These are phyloP conservation scores for Oscheius sp. DNA, from an alignment of 2,888 invertebrate genomes.

Conservation along the genomic window DNA sequence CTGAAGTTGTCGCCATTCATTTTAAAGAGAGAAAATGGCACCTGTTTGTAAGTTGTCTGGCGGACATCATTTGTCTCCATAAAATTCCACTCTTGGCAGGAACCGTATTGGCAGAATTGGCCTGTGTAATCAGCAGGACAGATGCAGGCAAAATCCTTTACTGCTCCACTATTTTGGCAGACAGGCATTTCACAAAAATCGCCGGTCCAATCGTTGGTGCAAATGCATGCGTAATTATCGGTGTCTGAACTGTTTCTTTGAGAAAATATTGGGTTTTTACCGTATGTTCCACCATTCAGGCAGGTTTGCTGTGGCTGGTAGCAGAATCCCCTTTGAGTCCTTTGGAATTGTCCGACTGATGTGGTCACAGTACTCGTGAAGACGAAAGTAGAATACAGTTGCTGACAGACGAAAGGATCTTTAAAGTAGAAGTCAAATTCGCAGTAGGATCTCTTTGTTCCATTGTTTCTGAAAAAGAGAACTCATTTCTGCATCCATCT, in stretches of 20 bases:
- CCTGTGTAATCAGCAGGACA: slow-evolving; percentile 48
- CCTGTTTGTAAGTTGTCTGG: slow-evolving; percentile 46
- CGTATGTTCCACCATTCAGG: slow-evolving; percentile 49
- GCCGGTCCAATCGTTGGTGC: slow-evolving; percentile 30
- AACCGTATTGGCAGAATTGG: slow-evolving; percentile 46
- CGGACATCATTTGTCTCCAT: slow-evolving; percentile 54
- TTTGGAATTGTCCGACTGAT: not conserved
- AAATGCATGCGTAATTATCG: slow-evolving; percentile 17
- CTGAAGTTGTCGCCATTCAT: not conserved
- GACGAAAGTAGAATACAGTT: slow-evolving; percentile 3
- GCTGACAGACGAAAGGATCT: slow-evolving; percentile 36
- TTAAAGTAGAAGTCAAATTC: slow-evolving; percentile 41
- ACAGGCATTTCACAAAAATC: slow-evolving; percentile 48
- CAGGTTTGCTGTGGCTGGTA: slow-evolving; percentile 39
- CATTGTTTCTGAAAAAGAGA: not conserved
- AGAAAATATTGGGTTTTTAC: not conserved
- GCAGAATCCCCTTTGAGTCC: slow-evolving; percentile 47
- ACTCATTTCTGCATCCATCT: not conserved
- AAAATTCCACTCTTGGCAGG: slow-evolving; percentile 52
- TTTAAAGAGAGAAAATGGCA: not conserved
- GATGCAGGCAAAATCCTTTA: slow-evolving; percentile 44
- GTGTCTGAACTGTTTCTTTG: not conserved
- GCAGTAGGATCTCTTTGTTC: slow-evolving; percentile 27
- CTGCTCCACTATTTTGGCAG: slow-evolving; percentile 55
- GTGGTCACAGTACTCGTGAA: slow-evolving; percentile 14